Evolutionary conservation across 2,797 vertebrate genomes (phyloP), one percentile per base, ranked within the genome.

Genomic region (Schizothorax lantsangensis): DNA sequence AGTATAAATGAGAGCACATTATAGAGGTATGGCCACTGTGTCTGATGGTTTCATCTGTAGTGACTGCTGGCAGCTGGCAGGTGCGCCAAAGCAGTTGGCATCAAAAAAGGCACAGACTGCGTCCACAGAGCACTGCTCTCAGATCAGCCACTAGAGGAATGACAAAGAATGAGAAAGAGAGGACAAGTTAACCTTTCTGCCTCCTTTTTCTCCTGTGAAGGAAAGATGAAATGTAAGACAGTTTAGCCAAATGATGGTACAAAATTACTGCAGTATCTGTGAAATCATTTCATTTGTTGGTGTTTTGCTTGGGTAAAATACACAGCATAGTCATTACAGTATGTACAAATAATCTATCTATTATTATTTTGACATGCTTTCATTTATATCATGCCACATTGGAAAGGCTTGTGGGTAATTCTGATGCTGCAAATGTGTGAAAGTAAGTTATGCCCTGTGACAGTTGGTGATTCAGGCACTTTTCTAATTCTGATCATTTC

Each of bases 11-110:
- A 26, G 40, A 45, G 68, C 69, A 47, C 15, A 33, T 47, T 30
- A 19, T 8, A 49, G 43, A 26, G 40, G 14, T 30, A 49, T 75
- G 45, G n/a, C 45, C 7, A 47, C 23, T 30, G 73, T 49, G 43
- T 75, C n/a, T 71, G 36, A 71, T 10, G 6, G 45, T 49, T 74
- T 74, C 45, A 75, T 75, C 73, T 49, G 73, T 26, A 75, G 40
- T 75, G 43, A 75, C 73, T 21, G 26, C 15, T 30, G 14, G n/a
- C 72, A 47, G 72, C 71, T 75, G 72, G n/a, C 40, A 72, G 0
- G 23, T 73, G 36, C 2, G 68, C 9, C 69, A 71, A 43, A 43
- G 38, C 5, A 11, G 38, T n/a, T 73, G 40, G 71, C 43, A 73
- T 26, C 12, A 73, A 47, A 73, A 73, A 21, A 71, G 69, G 69